Conservation (phyloP, 2,797 vertebrate genomes). For the Sebastolobus altivelis region DNA sequence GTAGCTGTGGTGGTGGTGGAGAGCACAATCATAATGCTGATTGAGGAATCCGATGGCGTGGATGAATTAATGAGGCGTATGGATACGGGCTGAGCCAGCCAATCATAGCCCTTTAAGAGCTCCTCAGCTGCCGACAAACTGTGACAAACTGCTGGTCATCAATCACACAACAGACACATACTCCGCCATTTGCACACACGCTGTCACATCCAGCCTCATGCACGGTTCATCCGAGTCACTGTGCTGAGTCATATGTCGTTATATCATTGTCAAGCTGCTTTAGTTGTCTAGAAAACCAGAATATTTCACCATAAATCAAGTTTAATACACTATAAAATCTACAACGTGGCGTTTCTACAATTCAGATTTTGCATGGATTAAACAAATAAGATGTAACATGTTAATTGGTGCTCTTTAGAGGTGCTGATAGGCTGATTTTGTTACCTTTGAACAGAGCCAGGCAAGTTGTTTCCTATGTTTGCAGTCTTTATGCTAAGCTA, state of each 20-base stretch:
- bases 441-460: not conserved
- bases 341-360: fast-evolving
- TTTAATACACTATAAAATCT: not conserved
- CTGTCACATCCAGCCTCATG: slow-evolving; percentile 22
- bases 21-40: slow-evolving; percentile 66
- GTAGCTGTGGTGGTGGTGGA: slow-evolving; percentile 4
- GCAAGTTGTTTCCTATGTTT: not conserved
- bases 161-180: slow-evolving; percentile 59
- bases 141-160: slow-evolving; percentile 71
- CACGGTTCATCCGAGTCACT: slow-evolving; percentile 28
- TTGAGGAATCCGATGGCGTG: slow-evolving; percentile 59
- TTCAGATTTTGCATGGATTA: not conserved
- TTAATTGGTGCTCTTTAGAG: not conserved
- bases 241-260: slow-evolving; percentile 52
- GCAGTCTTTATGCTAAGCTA: not conserved
- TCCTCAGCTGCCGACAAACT: slow-evolving; percentile 64
- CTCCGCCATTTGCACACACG: slow-evolving; percentile 16
- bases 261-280: slow-evolving; percentile 10
- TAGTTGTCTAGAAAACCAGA: not conserved
- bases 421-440: not conserved
- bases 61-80: slow-evolving; percentile 80
- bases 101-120: slow-evolving; percentile 71
- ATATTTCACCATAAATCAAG: not conserved
- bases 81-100: slow-evolving; percentile 61
- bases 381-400: not conserved